These are phyloP conservation scores for Pantelozetes paolii DNA, from an alignment of 2,888 invertebrate genomes.

Conservation along the genomic window DNA sequence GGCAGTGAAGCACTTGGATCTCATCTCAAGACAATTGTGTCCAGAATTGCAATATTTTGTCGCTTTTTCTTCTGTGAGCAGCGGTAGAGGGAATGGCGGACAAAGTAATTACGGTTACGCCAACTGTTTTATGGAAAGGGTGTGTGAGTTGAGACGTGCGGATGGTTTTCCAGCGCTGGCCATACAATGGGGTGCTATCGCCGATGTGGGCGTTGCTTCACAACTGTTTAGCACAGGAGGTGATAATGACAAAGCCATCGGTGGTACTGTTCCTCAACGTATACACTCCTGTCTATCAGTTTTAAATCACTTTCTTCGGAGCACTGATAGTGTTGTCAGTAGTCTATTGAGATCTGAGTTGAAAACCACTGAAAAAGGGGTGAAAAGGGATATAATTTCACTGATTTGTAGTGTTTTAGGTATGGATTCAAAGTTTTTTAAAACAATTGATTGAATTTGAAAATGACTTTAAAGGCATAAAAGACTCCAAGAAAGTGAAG, in stretches of 20 bases:
- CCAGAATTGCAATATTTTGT: conserved; percentile 83
- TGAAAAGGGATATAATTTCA: not conserved
- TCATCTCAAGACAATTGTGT: conserved; percentile 69
- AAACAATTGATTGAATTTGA: not conserved
- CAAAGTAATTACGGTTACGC: conserved; percentile 94
- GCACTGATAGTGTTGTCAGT: not conserved
- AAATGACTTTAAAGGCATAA: not conserved
- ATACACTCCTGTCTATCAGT: conserved; percentile 84
- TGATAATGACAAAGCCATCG: conserved; percentile 62
- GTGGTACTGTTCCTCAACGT: conserved; percentile 91
- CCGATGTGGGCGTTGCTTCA: conserved; percentile 87
- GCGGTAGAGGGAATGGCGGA: conserved; percentile 92
- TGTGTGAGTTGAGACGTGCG: conserved; percentile 76
- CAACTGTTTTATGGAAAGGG: conserved; percentile 94
- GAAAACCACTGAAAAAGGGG: not conserved
- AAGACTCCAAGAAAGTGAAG: not conserved
- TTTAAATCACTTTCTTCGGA: conserved; percentile 74
- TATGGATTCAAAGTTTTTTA: not conserved
- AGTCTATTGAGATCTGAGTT: not conserved
- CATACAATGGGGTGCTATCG: conserved; percentile 98
- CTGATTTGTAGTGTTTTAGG: not conserved
- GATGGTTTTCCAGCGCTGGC: conserved; percentile 76
- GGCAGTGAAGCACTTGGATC: conserved; percentile 78
- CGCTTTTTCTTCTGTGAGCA: conserved; percentile 90
- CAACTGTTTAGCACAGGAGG: conserved; percentile 80